phyloP scores from a whole-genome alignment of 1,140 invertebrate genomes.

The Drosophila lowei region DNA sequence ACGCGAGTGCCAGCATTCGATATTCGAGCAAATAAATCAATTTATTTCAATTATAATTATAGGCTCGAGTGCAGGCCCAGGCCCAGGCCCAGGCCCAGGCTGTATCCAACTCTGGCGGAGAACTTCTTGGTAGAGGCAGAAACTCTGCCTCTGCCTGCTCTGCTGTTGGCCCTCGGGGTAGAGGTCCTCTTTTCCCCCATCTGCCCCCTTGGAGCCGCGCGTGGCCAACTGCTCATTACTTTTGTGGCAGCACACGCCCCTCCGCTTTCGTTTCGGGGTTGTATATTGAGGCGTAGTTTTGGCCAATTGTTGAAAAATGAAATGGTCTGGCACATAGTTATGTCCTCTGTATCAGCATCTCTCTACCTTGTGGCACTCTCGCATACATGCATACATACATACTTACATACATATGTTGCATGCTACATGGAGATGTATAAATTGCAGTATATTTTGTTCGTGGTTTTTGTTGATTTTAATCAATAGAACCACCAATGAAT shows the following conservation, averaged over 20 bases:
- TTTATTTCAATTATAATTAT: constrained; percentile 82
- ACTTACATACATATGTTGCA: background rate
- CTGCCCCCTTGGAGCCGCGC: constrained; percentile 48
- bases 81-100: constrained; percentile 22
- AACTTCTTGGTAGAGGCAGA: background rate
- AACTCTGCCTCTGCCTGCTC: constrained; percentile 14
- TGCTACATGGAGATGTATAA: constrained; percentile 47
- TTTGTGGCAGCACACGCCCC: constrained; percentile 68
- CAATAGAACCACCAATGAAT: constrained; percentile 40
- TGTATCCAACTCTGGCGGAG: too few relatives aligned
- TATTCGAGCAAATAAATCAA: constrained; percentile 77
- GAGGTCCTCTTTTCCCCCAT: constrained; percentile 23
- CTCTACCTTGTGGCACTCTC: constrained; percentile 53
- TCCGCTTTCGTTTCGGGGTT: constrained; percentile 3
- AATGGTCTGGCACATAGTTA: constrained; percentile 79
- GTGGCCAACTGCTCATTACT: constrained; percentile 81
- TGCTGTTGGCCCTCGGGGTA: constrained; percentile 36
- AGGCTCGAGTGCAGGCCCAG: constrained; percentile 54
- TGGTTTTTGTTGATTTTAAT: constrained; percentile 57
- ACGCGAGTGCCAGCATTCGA: constrained; percentile 23
- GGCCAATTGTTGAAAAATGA: constrained; percentile 81
- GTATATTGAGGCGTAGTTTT: constrained; percentile 72
- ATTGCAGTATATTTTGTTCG: constrained; percentile 11
- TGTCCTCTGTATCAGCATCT: constrained; percentile 51
- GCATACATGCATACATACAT: constrained; percentile 13